Percentiles rank a stretch among this genome's conserved stretches.
phyloP scores from a whole-genome alignment of 2,797 vertebrate genomes.

The Rhincodon typus region DNA sequence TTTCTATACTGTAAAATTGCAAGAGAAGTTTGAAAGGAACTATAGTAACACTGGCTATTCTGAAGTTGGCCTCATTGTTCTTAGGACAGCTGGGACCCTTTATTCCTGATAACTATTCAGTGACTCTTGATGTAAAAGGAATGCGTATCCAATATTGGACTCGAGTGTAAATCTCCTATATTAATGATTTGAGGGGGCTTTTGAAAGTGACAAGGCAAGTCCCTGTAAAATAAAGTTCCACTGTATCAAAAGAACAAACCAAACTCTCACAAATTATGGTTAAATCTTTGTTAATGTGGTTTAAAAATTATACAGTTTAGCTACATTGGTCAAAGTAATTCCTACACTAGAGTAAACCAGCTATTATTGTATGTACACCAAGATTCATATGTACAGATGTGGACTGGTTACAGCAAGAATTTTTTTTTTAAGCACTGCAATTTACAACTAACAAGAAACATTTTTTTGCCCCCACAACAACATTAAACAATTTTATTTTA shows the following conservation, averaged over 20 bases:
- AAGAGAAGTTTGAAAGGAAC: background rate
- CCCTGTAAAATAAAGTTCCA: background rate
- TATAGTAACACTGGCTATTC: background rate
- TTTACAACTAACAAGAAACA: background rate
- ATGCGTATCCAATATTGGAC: too few species aligned
- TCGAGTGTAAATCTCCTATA: background rate
- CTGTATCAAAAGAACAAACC: background rate
- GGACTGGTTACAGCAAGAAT: background rate
- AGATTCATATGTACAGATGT: background rate
- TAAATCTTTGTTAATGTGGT: background rate
- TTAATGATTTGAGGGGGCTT: background rate
- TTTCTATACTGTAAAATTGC: too few species aligned
- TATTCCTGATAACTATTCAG: background rate
- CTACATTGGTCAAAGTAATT: conserved; percentile 8
- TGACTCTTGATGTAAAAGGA: background rate
- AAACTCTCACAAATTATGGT: background rate
- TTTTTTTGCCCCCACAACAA: background rate
- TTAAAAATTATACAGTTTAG: background rate
- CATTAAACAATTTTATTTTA: background rate
- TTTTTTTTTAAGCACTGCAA: background rate
- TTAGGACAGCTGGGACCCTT: background rate
- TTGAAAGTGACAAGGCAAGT: background rate
- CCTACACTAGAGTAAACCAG: background rate
- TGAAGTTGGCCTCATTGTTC: background rate
- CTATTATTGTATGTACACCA: background rate